These are phyloP conservation scores for Synanthedon vespiformis DNA, from an alignment of 2,888 invertebrate genomes.

Conservation along the genomic window DNA sequence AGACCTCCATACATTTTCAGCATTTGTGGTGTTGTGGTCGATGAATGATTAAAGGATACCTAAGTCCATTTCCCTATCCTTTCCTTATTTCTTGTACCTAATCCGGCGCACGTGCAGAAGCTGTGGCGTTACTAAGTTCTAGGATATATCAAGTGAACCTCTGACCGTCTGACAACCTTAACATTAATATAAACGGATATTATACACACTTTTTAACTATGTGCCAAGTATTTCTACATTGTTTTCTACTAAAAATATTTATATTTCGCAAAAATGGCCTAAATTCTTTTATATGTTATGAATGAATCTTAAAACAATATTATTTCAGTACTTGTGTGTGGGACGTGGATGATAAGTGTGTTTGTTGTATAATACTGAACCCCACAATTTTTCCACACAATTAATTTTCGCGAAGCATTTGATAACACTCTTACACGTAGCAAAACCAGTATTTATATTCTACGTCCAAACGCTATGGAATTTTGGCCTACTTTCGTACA, in stretches of 20 bases:
- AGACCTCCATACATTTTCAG: too few relatives aligned
- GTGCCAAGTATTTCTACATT: not conserved
- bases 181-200: too few relatives aligned
- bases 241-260: not conserved
- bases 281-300: not conserved
- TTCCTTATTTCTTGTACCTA: too few relatives aligned
- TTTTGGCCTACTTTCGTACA: not conserved
- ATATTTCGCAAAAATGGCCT: not conserved
- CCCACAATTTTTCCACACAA: slow-evolving; percentile 37
- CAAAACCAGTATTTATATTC: slow-evolving; percentile 23
- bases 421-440: slow-evolving; percentile 27
- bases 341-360: slow-evolving; percentile 25
- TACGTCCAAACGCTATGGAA: slow-evolving; percentile 4
- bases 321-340: not conserved
- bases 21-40: too few relatives aligned
- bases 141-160: too few relatives aligned
- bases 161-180: too few relatives aligned
- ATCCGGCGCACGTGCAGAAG: too few relatives aligned
- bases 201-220: not conserved
- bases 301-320: not conserved
- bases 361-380: slow-evolving; percentile 19
- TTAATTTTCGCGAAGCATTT: slow-evolving; percentile 43
- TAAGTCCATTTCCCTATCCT: too few relatives aligned
- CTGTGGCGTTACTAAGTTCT: too few relatives aligned
- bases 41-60: too few relatives aligned